These are phyloP conservation scores for Melanostoma mellinum DNA, from an alignment of 2,888 invertebrate genomes.

Conservation along the genomic window DNA sequence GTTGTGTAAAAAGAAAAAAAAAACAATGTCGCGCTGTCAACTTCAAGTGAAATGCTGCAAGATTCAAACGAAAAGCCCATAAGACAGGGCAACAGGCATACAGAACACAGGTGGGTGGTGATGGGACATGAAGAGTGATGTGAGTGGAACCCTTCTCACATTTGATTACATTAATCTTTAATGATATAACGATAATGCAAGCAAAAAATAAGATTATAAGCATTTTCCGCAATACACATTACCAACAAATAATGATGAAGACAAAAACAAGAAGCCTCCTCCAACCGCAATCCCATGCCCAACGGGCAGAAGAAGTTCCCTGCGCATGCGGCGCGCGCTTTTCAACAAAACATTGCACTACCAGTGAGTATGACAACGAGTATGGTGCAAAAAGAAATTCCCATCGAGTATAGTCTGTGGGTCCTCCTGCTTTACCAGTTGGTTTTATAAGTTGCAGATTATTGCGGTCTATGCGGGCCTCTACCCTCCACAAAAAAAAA, in stretches of 20 bases:
- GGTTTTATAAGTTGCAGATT: conserved; percentile 69
- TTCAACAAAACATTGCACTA: conserved; percentile 6
- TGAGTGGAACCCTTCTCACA: conserved; percentile 49
- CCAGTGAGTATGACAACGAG: conserved; percentile 35
- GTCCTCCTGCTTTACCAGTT: conserved; percentile 60
- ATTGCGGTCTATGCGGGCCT: conserved; percentile 55
- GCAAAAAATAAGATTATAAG: conserved; percentile 44
- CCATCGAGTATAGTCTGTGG: conserved; percentile 30
- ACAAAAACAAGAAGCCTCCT: conserved; percentile 20
- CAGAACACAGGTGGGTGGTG: neutral
- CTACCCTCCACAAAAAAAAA: conserved; percentile 10
- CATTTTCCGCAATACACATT: conserved; percentile 64
- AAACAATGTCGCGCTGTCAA: conserved; percentile 1
- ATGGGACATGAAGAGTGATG: neutral
- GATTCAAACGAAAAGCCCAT: neutral
- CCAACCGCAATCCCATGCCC: conserved; percentile 15
- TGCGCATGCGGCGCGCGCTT: neutral
- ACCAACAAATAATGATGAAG: conserved; percentile 25
- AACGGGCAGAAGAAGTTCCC: neutral
- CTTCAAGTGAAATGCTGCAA: conserved; percentile 16
- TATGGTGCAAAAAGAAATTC: conserved; percentile 57
- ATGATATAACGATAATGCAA: conserved; percentile 65
- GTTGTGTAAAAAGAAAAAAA: conserved; percentile 8
- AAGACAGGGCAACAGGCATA: conserved; percentile 25
- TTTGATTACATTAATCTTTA: conserved; percentile 68